Percentiles rank a stretch among this genome's conserved stretches.
These are phyloP conservation scores for Chaetodon auriga DNA, from an alignment of 2,113 vertebrate genomes.

Conservation along the genomic window DNA sequence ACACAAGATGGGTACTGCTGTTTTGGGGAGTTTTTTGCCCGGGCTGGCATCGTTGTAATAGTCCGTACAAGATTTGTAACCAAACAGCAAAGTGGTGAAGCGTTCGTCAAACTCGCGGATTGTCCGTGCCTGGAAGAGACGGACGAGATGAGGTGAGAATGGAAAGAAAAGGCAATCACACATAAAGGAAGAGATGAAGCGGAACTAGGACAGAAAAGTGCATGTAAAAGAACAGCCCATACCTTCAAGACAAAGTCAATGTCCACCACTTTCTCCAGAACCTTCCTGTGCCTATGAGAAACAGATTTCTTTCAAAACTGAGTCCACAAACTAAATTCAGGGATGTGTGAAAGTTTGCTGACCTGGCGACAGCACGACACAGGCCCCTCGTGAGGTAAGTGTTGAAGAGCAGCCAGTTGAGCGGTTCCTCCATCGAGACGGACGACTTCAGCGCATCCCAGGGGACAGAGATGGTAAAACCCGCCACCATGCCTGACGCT, in stretches of 20 bases:
- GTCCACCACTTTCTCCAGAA: constrained; percentile 85
- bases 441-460: constrained; percentile 86
- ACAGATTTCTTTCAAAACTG: too few species aligned
- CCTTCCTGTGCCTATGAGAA: constrained; percentile 60
- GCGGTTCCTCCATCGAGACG: constrained; percentile 85
- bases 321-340: too few species aligned
- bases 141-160: accelerated
- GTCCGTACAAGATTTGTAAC: constrained; percentile 83
- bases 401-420: constrained; percentile 89
- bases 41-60: constrained; percentile 88
- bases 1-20: constrained; percentile 85
- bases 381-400: constrained; percentile 75
- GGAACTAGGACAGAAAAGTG: accelerated
- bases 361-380: constrained; percentile 73
- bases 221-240: background rate
- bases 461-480: constrained; percentile 83
- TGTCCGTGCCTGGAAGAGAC: constrained; percentile 78
- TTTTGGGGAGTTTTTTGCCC: constrained; percentile 78
- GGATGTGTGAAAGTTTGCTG: background rate
- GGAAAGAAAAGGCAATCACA: accelerated
- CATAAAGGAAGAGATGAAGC: background rate
- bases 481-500: constrained; percentile 81
- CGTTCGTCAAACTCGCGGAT: constrained; percentile 89
- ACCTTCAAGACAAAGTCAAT: constrained; percentile 88
- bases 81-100: constrained; percentile 85